Evolutionary conservation across 2,113 vertebrate species (phyloP), one percentile per base, ranked within the genome.

Genomic region (Saguinus imperator): DNA sequence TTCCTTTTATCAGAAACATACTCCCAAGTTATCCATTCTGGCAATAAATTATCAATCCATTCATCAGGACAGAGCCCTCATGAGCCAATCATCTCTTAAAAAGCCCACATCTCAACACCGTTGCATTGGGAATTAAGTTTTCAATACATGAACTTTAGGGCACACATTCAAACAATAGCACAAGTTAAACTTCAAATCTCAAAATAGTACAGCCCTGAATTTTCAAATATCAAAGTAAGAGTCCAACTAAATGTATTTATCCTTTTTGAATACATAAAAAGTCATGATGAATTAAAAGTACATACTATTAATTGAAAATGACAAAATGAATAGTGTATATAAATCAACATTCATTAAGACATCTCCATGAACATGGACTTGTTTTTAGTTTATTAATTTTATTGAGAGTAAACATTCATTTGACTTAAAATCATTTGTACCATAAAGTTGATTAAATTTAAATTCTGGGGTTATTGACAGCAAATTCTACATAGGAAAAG

Each of bases 181-280:
- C 20, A 94, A 87, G 18, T n/a, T 87, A 89, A 95, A 91, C 48
- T 95, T 95, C n/a, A 66, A n/a, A 66, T 57, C 77, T 81, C 58
- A 73, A 81, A 82, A 83, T 89, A 83, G 20, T 32, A 80, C 7
- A 84, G 43, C 23, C 0, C 27, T 64, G 16, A 94, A 79, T 86
- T 40, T 90, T 75, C 9, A 64, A 75, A 50, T 40, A 14, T 45
- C 87, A 27, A 87, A 92, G 90, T 45, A 37, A 87, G 29, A 85
- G 14, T 93, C 89, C 52, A 87, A 68, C 29, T 48, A 64, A 88
- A 95, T 48, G 58, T 50, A 80, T 25, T 25, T 94, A 4, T 94
- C 45, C 12, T 90, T 29, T 96, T 90, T 84, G 27, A 82, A 37
- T 73, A 43, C 16, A 27, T 29, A 86, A 66, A 43, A 94, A 29